Evolutionary conservation across 2,797 vertebrate species (phyloP).

Genomic region (Protonibea diacanthus): DNA sequence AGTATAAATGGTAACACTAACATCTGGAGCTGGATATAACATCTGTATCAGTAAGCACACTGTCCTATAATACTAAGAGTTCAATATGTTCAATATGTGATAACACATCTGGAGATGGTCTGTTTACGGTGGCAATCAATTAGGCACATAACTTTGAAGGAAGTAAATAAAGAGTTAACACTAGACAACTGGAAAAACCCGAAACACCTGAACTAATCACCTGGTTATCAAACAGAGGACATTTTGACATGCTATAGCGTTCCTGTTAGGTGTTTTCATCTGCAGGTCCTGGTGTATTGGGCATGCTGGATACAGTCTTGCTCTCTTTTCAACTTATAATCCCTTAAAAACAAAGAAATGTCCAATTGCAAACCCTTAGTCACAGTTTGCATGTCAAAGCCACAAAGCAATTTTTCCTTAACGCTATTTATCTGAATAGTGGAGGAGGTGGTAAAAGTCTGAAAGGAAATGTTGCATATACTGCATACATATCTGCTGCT

Average conservation of each 20-base stretch:
- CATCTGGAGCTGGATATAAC: slow-evolving; percentile 4
- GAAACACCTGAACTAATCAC: neutral
- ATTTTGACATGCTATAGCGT: neutral
- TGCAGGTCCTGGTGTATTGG: neutral
- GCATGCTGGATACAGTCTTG: neutral
- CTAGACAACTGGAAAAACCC: neutral
- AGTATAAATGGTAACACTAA: neutral
- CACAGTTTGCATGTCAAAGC: neutral
- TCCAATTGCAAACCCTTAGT: too few species aligned
- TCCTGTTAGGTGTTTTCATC: neutral
- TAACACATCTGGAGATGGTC: slow-evolving; percentile 5
- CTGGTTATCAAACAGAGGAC: neutral
- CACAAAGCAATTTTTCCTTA: neutral
- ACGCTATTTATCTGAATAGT: neutral
- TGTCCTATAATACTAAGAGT: neutral
- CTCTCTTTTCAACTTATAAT: neutral
- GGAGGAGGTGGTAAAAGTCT: neutral
- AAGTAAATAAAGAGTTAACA: neutral
- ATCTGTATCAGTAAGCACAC: neutral
- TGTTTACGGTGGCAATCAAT: neutral
- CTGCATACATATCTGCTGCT: too few species aligned
- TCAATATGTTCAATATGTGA: neutral
- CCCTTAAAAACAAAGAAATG: neutral
- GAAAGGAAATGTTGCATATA: too few species aligned
- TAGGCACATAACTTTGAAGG: slow-evolving; percentile 19